These are phyloP conservation scores for Brachyrhaphis roseni DNA, from an alignment of 2,797 vertebrate species.

Conservation along the genomic window DNA sequence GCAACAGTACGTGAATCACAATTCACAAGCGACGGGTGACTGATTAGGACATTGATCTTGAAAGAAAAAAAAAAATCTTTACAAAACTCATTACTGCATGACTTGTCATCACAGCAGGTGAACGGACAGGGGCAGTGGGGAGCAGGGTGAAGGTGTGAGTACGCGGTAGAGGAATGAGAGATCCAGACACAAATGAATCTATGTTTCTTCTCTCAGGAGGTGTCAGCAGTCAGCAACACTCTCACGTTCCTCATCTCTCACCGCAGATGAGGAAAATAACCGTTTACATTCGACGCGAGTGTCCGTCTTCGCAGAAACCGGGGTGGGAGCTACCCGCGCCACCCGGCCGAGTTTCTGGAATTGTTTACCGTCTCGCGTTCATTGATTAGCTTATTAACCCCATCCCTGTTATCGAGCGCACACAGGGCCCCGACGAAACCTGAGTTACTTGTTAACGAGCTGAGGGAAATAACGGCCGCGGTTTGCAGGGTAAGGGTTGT, in stretches of 20 bases:
- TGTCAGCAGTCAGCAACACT: slow-evolving; percentile 40
- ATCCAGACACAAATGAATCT: slow-evolving; percentile 60
- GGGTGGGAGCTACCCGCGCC: slow-evolving; percentile 30
- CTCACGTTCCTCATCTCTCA: slow-evolving; percentile 10
- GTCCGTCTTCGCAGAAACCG: slow-evolving; percentile 6
- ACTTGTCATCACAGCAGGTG: slow-evolving; percentile 70
- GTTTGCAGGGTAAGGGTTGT: slow-evolving; percentile 15
- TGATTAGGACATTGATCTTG: slow-evolving; percentile 81
- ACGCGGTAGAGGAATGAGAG: slow-evolving; percentile 23
- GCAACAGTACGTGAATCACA: slow-evolving; percentile 79
- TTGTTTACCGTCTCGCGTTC: slow-evolving; percentile 53
- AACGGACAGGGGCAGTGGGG: neutral
- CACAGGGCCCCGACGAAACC: slow-evolving; percentile 38
- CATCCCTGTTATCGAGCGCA: slow-evolving; percentile 60
- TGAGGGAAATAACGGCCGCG: slow-evolving; percentile 26
- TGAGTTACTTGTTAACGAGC: slow-evolving; percentile 66
- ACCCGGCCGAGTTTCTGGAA: slow-evolving; percentile 20
- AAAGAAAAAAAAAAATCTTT: slow-evolving; percentile 74
- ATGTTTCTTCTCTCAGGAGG: slow-evolving; percentile 48
- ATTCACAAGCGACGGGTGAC: slow-evolving; percentile 68
- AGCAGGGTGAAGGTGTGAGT: neutral
- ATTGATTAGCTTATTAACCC: slow-evolving; percentile 75
- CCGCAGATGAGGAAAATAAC: slow-evolving; percentile 17
- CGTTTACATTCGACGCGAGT: slow-evolving; percentile 21
- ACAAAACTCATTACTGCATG: slow-evolving; percentile 80